Base-by-base conservation (phyloP, 2,113 vertebrate species). In the Electrona antarctica region DNA sequence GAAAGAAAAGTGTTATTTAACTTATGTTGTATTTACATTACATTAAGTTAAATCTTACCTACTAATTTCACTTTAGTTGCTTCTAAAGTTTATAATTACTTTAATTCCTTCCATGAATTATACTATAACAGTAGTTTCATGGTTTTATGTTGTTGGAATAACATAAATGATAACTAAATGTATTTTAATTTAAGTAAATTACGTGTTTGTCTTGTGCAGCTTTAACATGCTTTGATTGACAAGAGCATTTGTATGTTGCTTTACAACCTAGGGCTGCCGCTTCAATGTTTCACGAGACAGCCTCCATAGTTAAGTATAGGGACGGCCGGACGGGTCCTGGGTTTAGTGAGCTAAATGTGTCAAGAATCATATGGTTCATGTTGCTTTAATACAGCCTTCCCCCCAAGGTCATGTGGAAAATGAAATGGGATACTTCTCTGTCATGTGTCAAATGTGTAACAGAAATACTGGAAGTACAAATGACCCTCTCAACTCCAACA, bases 381-480 rank as follows among this genome's bases (percentile, higher is more conserved):
- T 74, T 70, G 46, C 56, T 76, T 60, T 59, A n/a, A 80, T 78
- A 71, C 71, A 46, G 55, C 74, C 82, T 85, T 79, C 14, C 4
- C 60, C 66, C 83, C 79, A 89, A 90, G 86, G 91, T 84, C 77
- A 73, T 49, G 51, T 80, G 66, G 73, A 85, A 81, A 87, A 73
- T 60, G 89, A 87, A 91, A 92, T 33, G 8, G 0, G 71, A 79
- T 56, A 84, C 58, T 13, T 15, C 76, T 59, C 48, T 52, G 64
- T 66, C 13, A 62, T 60, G 74, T 82, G 49, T 70, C 76, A 85
- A 80, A 88, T 82, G 54, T 50, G 21, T 62, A 54, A 57, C 51
- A 28, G 75, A 65, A 8, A 48, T 50, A 21, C 21, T 21, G 21
- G 55, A 68, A 75, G 57, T 15, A 69, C 72, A 41, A 41, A 71